Percentiles rank a stretch among this genome's conserved stretches.
Evolutionary conservation across 2,797 vertebrate species (phyloP).

Genomic region (Anolis apletophallus): DNA sequence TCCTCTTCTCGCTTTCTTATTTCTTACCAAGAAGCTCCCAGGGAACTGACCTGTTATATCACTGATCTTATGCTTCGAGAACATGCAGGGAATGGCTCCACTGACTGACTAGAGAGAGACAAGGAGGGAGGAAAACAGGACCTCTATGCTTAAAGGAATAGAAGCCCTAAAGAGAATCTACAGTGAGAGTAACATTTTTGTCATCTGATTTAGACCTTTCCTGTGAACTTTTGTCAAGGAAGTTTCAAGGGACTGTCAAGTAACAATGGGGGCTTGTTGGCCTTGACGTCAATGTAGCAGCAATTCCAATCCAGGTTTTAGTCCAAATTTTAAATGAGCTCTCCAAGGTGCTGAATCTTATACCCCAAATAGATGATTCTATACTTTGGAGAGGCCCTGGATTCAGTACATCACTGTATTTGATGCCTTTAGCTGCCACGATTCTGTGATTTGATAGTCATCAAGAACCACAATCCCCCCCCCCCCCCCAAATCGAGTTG

Average conservation of each 20-base stretch:
- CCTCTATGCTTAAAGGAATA: not conserved
- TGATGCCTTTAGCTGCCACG: too few species aligned
- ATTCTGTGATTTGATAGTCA: too few species aligned
- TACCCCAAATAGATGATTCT: too few species aligned
- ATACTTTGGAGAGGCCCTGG: not conserved
- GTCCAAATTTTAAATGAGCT: too few species aligned
- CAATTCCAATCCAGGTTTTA: not conserved
- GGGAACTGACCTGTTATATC: slow-evolving; percentile 28
- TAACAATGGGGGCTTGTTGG: not conserved
- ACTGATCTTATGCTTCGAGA: not conserved
- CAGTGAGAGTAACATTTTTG: not conserved
- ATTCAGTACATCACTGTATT: too few species aligned
- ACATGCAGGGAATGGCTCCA: not conserved
- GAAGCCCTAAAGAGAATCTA: not conserved
- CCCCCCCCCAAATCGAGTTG: too few species aligned
- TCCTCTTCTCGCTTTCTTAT: not conserved
- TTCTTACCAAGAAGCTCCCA: not conserved
- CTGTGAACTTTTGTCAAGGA: not conserved
- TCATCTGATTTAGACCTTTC: not conserved
- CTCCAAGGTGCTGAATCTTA: too few species aligned
- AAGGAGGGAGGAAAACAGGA: not conserved
- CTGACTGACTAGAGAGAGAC: not conserved
- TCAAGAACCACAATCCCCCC: too few species aligned
- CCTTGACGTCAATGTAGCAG: not conserved
- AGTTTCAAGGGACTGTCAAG: too few species aligned